phyloP scores from a whole-genome alignment of 2,888 invertebrate genomes.

The Eupithecia exiguata region DNA sequence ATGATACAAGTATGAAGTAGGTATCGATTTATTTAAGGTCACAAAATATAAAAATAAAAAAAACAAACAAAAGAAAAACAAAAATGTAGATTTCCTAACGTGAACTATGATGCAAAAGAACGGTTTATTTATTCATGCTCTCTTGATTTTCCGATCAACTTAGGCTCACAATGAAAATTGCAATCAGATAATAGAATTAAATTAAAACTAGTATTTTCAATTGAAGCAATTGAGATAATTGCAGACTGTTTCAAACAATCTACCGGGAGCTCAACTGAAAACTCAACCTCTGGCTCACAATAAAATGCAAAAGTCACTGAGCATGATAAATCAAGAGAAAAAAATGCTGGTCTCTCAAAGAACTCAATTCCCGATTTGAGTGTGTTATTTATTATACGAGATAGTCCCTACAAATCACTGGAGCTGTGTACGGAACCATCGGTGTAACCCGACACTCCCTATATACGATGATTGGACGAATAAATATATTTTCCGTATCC shows the following conservation, averaged over 20 bases:
- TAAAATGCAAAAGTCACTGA: slow-evolving; percentile 59
- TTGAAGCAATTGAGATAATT: no score
- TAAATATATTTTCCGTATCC: slow-evolving; percentile 84
- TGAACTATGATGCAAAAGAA: not conserved
- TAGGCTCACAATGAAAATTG: slow-evolving; percentile 42
- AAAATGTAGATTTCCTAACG: not conserved
- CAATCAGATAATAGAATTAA: no score
- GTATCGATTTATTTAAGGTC: not conserved
- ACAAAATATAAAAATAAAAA: not conserved
- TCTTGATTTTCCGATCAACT: not conserved
- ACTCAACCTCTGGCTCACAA: no score
- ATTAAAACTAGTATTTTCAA: no score
- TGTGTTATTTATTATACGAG: slow-evolving; percentile 80
- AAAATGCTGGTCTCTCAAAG: slow-evolving; percentile 59
- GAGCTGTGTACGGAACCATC: slow-evolving; percentile 71
- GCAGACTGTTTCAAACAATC: no score
- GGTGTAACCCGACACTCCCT: slow-evolving; percentile 82
- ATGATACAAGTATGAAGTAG: not conserved
- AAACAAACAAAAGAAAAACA: no score
- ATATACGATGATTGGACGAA: slow-evolving; percentile 83
- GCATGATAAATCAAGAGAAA: slow-evolving; percentile 61
- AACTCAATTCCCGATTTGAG: slow-evolving; percentile 77
- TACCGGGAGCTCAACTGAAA: no score
- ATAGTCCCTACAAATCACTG: slow-evolving; percentile 82
- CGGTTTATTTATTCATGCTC: not conserved